A percentile compares a stretch with the other conserved stretches of the same genome.
phyloP scores from a whole-genome alignment of 1,140 invertebrate species.

The Calosoma granatense region DNA sequence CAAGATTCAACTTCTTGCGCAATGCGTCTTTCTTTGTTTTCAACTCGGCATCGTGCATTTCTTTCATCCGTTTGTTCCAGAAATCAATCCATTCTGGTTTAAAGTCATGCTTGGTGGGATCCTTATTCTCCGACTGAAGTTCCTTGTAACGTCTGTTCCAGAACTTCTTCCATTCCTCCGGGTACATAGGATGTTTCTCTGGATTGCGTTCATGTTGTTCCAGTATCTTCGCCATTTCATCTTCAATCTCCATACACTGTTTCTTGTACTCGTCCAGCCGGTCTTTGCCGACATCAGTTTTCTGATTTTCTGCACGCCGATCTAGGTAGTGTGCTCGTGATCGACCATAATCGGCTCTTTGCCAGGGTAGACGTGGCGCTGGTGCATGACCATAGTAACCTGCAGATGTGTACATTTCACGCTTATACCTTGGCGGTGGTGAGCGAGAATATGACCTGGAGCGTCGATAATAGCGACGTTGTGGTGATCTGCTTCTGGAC shows the following conservation, averaged over 20 bases:
- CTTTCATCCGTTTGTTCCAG: conserved; percentile 70
- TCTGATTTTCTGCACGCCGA: neutral
- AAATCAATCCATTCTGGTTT: conserved; percentile 78
- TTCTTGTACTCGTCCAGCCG: conserved; percentile 32
- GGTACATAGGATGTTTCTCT: conserved; percentile 75
- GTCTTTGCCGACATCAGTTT: conserved; percentile 9
- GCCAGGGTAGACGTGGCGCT: conserved; percentile 20
- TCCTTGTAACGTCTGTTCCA: conserved; percentile 75
- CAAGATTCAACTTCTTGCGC: conserved; percentile 32
- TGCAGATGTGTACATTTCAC: neutral
- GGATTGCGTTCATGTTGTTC: conserved; percentile 71
- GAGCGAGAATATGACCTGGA: neutral
- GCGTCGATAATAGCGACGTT: neutral
- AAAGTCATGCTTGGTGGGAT: conserved; percentile 68
- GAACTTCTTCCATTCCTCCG: conserved; percentile 79
- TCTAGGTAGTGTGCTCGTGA: conserved; percentile 11
- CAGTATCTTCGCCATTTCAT: conserved; percentile 44
- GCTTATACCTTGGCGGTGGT: neutral
- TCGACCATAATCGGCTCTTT: conserved; percentile 20
- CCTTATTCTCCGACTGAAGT: conserved; percentile 61
- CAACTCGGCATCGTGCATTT: conserved; percentile 59
- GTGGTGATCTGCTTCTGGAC: conserved; percentile 2
- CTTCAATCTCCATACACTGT: conserved; percentile 34
- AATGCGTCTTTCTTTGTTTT: conserved; percentile 44
- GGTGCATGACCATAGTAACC: neutral